Evolutionary conservation across 2,113 vertebrate genomes (phyloP), one percentile per base, ranked within the genome.

Genomic region (Mustelus asterias): DNA sequence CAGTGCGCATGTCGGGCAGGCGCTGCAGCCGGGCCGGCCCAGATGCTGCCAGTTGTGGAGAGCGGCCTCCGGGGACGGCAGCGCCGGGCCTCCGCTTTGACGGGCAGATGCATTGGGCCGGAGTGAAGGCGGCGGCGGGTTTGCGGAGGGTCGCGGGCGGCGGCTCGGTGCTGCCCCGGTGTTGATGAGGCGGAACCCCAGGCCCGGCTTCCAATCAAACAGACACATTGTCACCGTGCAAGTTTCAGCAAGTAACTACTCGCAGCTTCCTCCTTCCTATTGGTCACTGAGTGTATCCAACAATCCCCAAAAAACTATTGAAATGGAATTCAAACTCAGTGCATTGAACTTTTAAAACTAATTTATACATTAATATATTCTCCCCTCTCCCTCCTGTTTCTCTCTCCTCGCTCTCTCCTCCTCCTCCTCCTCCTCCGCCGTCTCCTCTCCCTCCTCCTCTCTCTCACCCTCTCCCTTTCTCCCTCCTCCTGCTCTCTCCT

Each of bases 1-100:
- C 86, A 89, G 86, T 89, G 86, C 86, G 86, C 86, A 89, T 89
- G 86, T 89, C 20, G 48, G 48, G 86, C 54, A 29, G 86, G 86
- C 7, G 26, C 48, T 88, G 86, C 44, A 3, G 37, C 6, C 5
- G 29, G 48, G 10, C 44, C 24, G 16, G 69, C 20, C 2, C 63
- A 63, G 37, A 48, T 86, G 83, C 4, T 83, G n/a, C 37, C 44
- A 18, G 6, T 44, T 44, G 41, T 41, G 8, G 83, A 22, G 24
- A 88, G 2, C 44, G 85, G 85, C 85, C 85, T 88, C 24, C 26
- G 3, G 26, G 72, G 6, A 8, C 18, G 85, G 85, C 80, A 41
- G 41, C 13, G n/a, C 37, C 33, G n/a, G 41, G 41, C 13, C 80
- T n/a, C 72, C 29, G 72, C 26, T 33, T 8, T 33, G 1, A 8